These are phyloP conservation scores for Bubo bubo DNA, from an alignment of 2,113 vertebrate species.

Conservation along the genomic window DNA sequence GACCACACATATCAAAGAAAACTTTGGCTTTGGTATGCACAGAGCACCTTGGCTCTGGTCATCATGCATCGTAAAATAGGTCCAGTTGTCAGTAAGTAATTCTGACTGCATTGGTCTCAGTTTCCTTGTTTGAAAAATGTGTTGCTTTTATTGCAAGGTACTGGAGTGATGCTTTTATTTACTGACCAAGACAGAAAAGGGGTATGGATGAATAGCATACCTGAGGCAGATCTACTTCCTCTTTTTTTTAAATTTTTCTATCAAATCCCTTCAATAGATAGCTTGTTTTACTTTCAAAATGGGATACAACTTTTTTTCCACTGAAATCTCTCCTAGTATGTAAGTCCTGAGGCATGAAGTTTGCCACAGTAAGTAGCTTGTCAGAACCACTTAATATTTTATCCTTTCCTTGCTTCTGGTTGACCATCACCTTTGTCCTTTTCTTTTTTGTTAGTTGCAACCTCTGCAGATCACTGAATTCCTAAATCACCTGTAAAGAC, in stretches of 20 bases:
- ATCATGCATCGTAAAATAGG: not conserved
- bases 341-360: not conserved
- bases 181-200: not conserved
- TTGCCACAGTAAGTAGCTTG: not conserved
- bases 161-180: not conserved
- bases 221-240: not conserved
- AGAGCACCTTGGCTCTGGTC: not conserved
- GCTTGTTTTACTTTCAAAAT: not conserved
- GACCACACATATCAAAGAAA: not conserved
- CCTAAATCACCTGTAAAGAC: not conserved
- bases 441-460: not conserved
- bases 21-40: not conserved
- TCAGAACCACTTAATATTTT: not conserved
- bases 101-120: rapidly evolving
- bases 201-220: not conserved
- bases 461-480: not conserved
- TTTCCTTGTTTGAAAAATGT: not conserved
- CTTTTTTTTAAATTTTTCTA: not conserved
- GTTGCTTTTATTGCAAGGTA: not conserved
- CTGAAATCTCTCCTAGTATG: not conserved
- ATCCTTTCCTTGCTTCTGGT: not conserved
- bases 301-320: not conserved
- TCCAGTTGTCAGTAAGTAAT: not conserved
- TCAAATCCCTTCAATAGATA: not conserved
- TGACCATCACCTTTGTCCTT: not conserved